phyloP scores from a whole-genome alignment of 1,140 invertebrate genomes.

The Onthophagus taurus region DNA sequence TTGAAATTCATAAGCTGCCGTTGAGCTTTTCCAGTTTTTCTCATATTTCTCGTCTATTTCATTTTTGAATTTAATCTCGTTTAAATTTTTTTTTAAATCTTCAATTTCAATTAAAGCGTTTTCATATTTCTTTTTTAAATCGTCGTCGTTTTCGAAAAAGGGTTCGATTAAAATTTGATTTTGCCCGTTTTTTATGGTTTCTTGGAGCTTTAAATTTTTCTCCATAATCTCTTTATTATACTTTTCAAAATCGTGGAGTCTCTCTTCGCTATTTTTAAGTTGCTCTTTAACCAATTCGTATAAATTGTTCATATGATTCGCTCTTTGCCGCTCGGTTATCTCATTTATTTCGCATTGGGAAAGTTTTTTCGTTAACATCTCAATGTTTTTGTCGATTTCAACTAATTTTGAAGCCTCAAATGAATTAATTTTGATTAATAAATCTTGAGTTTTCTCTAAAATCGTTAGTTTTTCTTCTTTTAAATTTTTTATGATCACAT shows the following conservation, averaged over 20 bases:
- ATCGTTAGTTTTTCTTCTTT: conserved; percentile 34
- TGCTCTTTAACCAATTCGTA: conserved; percentile 39
- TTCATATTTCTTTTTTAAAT: conserved; percentile 19
- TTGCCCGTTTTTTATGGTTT: conserved; percentile 32
- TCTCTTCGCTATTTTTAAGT: conserved; percentile 36
- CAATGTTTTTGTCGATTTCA: conserved; percentile 15
- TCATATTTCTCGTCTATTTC: no score
- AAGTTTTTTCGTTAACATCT: conserved; percentile 22
- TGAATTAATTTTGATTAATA: conserved; percentile 15
- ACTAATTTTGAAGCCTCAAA: neutral
- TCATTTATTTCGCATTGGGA: conserved; percentile 28
- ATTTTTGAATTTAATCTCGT: conserved; percentile 6
- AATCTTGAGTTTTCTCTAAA: conserved; percentile 18
- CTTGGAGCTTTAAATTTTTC: conserved; percentile 37
- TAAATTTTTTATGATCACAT: conserved; percentile 26
- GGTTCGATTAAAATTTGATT: conserved; percentile 22
- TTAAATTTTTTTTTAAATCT: conserved; percentile 29
- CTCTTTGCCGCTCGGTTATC: conserved; percentile 36
- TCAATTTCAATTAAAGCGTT: no score
- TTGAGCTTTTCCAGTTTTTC: conserved; percentile 1
- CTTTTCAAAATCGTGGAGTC: conserved; percentile 28
- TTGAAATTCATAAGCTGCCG: conserved; percentile 40
- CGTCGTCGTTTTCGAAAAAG: conserved; percentile 20
- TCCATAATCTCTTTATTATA: conserved; percentile 37
- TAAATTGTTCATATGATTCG: conserved; percentile 36